Percentiles rank a stretch among this genome's conserved stretches.
phyloP scores from a whole-genome alignment of 1,140 invertebrate genomes.

The Brachionus manjavacas region DNA sequence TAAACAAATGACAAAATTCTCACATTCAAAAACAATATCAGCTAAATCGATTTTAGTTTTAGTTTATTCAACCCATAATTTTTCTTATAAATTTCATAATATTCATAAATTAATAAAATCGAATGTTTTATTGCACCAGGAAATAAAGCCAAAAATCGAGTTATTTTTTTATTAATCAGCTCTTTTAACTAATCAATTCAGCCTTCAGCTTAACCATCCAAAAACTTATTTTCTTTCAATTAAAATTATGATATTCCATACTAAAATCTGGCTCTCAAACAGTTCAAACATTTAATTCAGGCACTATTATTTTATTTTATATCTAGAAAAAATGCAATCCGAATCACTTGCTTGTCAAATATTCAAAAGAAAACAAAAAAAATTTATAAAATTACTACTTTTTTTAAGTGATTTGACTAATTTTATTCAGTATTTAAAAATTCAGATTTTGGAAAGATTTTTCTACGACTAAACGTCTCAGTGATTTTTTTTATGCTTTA shows the following conservation, averaged over 20 bases:
- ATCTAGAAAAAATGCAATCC: background rate
- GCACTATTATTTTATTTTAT: background rate
- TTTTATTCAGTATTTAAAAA: background rate
- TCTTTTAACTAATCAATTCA: background rate
- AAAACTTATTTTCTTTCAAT: background rate
- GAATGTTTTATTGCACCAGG: no score
- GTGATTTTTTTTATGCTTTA: constrained; percentile 3
- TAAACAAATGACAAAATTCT: no score
- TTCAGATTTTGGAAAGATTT: constrained; percentile 14
- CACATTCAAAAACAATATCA: no score
- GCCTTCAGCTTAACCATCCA: background rate
- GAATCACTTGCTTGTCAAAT: background rate
- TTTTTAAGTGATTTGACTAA: background rate
- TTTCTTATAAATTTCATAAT: no score
- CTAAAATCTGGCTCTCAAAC: background rate
- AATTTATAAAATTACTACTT: background rate
- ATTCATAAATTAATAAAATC: no score
- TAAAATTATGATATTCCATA: background rate
- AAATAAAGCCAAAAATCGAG: background rate
- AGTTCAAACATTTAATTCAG: background rate
- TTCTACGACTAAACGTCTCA: background rate
- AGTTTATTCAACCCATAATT: no score
- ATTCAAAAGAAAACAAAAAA: no score
- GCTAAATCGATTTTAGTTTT: no score
- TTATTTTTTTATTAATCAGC: background rate